Base-by-base conservation (phyloP, 2,888 invertebrate species). In the Sphaeridia pumilis region DNA sequence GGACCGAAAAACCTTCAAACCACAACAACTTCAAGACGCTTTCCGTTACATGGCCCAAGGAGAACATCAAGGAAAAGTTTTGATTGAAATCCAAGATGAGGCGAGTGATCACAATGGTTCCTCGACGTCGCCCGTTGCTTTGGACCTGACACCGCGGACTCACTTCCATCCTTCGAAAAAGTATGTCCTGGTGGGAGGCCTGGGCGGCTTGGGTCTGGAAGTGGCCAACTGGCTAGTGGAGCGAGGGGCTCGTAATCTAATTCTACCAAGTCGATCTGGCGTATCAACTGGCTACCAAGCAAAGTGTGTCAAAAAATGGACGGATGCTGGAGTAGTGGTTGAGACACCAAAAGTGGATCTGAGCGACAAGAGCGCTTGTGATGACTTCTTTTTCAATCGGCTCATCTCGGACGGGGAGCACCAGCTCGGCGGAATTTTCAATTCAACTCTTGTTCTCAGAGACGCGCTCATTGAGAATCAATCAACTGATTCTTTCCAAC, bases 361-460 rank as follows among this genome's bases (percentile, higher is more conserved):
- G 36, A 43, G 43, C n/a, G 14, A 20, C 3, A 44, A 26, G 14
- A 22, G 21, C 5, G 31, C 21, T 26, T 48, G 48, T 1, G 36
- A 53, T 21, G 27, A 35, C n/a, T n/a, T n/a, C n/a, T n/a, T n/a
- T n/a, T 2, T 44, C 49, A 5, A 44, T 53, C 3, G 14, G 14
- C 2, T 31, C 42, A 17, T 27, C 93, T 0, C 72, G 74, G 46
- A 76, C 78, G 66, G 80, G 86, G 10, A 76, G 75, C n/a, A 72
- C 82, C 43, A 78, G n/a, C n/a, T 89, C 54, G 89, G 87, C 54
- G 90, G 83, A 62, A 81, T 97, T 55, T 95, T 95, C 75, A 92
- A 97, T 73, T 76, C 97, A 64, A 95, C 95, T 24, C 59, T 71
- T 73, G 73, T 74, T 20, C 61, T 75, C 38, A 66, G 66, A 54